Percentiles rank a stretch among this genome's conserved stretches.
Evolutionary conservation across 2,113 vertebrate species (phyloP).

Genomic region (Platichthys flesus): DNA sequence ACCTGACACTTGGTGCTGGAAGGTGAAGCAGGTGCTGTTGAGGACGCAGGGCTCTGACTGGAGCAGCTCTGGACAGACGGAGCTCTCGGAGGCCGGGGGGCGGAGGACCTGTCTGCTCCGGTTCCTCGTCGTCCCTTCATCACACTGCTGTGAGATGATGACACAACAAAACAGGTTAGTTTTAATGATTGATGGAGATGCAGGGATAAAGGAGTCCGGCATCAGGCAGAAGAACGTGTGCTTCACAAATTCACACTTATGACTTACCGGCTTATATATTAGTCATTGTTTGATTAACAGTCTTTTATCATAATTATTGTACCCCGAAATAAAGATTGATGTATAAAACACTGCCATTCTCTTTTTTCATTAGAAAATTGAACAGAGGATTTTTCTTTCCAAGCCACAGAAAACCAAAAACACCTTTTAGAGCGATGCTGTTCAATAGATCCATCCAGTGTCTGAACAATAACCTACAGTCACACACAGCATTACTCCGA

Average conservation of each 20-base stretch:
- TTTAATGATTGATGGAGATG: background rate
- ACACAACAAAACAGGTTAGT: constrained; percentile 6
- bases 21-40: constrained; percentile 94
- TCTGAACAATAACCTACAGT: background rate
- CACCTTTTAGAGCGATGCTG: background rate
- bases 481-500: background rate
- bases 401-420: background rate
- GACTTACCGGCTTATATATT: background rate
- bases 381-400: background rate
- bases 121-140: constrained; percentile 81
- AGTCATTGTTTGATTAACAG: too few relatives aligned
- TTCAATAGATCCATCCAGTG: background rate
- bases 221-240: background rate
- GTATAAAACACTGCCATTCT: too few relatives aligned
- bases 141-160: constrained; percentile 83
- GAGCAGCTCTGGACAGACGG: constrained; percentile 84
- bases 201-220: background rate
- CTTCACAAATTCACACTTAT: background rate
- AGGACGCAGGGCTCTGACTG: constrained; percentile 89
- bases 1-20: constrained; percentile 92
- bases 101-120: constrained; percentile 89
- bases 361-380: too few relatives aligned
- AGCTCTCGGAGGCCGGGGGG: constrained; percentile 73
- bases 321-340: background rate
- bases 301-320: too few relatives aligned